Evolutionary conservation across 2,797 vertebrate genomes (phyloP), one percentile per base, ranked within the genome.

Genomic region (Fistularia commersonii): DNA sequence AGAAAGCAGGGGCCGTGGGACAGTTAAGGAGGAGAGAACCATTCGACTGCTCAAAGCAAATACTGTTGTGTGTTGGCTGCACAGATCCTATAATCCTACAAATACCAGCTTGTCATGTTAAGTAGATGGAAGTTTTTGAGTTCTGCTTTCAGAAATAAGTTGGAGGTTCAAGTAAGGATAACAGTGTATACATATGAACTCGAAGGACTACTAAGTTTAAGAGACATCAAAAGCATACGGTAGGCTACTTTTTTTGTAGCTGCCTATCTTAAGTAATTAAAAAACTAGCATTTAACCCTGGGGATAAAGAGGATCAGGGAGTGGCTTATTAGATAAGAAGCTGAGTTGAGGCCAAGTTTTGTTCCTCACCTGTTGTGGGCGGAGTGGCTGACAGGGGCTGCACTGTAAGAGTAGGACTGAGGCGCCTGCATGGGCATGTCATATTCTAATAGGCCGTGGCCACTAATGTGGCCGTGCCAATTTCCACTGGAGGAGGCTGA

Each of bases 291-390:
- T 66, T 81, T 65, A 68, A 64, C 67, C 71, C 40, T 33, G 40
- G 32, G 59, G 69, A 79, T 84, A 66, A 81, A 62, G 40, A 45
- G 80, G 82, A 84, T 86, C 66, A 81, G 71, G 69, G 60, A 66
- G 73, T 37, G 67, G 74, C 70, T 85, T 82, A 86, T 48, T 64
- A 72, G 69, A 80, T 85, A 63, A 82, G 14, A 51, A 9, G 63
- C 55, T 66, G 75, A 74, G 62, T 63, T 42, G 41, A 71, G 40
- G 63, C 64, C 35, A 56, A 48, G 60, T 42, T 46, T 61, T 66
- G 51, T 51, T 34, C 53, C 93, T 94, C 84, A 98, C 96, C 95
- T 95, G 93, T 76, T 92, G 57, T 94, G 93, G 79, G 91, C 51
- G 61, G 92, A 76, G 68, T 91, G 82, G 85, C 81, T 87, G 79